A percentile compares a stretch with the other conserved stretches of the same genome.
These are phyloP conservation scores for Cotesia typhae DNA, from an alignment of 1,140 invertebrate genomes.

Conservation along the genomic window DNA sequence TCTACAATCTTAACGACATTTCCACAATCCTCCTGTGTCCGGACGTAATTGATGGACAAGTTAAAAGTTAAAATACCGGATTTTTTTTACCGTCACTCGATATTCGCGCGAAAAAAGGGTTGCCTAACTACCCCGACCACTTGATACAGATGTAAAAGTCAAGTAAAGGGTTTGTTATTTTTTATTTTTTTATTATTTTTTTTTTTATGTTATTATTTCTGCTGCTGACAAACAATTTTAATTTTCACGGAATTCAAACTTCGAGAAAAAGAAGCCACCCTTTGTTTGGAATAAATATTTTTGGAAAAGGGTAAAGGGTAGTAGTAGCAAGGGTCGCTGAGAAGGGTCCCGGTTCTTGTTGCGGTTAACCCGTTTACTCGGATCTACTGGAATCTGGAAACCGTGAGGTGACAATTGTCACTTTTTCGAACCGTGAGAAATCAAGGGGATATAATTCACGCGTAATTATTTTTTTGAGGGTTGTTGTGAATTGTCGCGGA, in stretches of 20 bases:
- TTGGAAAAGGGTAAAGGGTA: conserved; percentile 8
- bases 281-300: no score
- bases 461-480: no score
- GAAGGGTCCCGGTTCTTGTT: no score
- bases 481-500: neutral
- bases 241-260: neutral
- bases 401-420: no score
- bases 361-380: no score
- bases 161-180: conserved; percentile 18
- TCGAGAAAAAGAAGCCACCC: no score
- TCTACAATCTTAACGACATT: conserved; percentile 56
- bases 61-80: conserved; percentile 2
- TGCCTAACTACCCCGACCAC: neutral
- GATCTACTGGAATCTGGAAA: no score
- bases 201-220: neutral
- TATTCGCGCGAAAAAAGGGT: conserved; percentile 39
- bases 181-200: conserved; percentile 29
- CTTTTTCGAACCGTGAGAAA: no score
- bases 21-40: conserved; percentile 59
- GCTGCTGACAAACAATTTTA: no score
- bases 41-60: conserved; percentile 55
- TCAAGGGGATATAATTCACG: no score
- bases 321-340: conserved; percentile 1
- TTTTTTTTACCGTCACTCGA: conserved; percentile 33
- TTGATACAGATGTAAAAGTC: neutral